Percentiles rank a stretch among this genome's conserved stretches.
Conservation (phyloP, 1,140 invertebrate species). For the Dolichoris vasculosae region DNA sequence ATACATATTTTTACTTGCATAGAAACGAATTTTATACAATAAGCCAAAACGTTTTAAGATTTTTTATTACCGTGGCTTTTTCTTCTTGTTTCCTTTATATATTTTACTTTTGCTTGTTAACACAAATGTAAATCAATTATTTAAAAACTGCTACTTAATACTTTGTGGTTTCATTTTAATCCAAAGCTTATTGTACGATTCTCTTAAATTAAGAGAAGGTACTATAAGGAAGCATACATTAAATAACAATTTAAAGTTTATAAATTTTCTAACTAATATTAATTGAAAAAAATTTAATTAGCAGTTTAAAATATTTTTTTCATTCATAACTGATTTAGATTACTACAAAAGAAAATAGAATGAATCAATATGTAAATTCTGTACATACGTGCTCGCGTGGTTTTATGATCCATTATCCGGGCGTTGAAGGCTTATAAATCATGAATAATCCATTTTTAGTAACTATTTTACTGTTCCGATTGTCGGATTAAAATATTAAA, state of each 20-base stretch:
- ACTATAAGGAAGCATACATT: conserved; percentile 13
- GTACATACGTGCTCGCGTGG: conserved; percentile 49
- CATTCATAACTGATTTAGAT: conserved; percentile 36
- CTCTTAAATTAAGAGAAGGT: conserved; percentile 50
- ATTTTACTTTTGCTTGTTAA: conserved; percentile 22
- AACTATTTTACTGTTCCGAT: conserved; percentile 17
- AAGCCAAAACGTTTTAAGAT: conserved; percentile 27
- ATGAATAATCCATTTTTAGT: conserved; percentile 25
- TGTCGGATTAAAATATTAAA: conserved; percentile 8
- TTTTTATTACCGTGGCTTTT: conserved; percentile 20
- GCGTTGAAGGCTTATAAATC: conserved; percentile 27
- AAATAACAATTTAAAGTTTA: conserved; percentile 14
- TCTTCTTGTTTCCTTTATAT: neutral
- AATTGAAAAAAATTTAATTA: conserved; percentile 27
- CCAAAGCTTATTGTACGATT: conserved; percentile 30
- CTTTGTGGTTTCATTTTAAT: conserved; percentile 29
- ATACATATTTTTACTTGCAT: neutral
- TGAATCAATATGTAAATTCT: conserved; percentile 52
- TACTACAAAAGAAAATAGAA: conserved; percentile 11
- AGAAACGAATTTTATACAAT: conserved; percentile 27
- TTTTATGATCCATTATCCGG: conserved; percentile 24
- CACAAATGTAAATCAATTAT: neutral
- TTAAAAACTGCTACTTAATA: conserved; percentile 4
- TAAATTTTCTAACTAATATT: conserved; percentile 27
- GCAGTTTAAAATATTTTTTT: conserved; percentile 3